These are phyloP conservation scores for Thrips palmi DNA, from an alignment of 1,140 invertebrate genomes.

Conservation along the genomic window DNA sequence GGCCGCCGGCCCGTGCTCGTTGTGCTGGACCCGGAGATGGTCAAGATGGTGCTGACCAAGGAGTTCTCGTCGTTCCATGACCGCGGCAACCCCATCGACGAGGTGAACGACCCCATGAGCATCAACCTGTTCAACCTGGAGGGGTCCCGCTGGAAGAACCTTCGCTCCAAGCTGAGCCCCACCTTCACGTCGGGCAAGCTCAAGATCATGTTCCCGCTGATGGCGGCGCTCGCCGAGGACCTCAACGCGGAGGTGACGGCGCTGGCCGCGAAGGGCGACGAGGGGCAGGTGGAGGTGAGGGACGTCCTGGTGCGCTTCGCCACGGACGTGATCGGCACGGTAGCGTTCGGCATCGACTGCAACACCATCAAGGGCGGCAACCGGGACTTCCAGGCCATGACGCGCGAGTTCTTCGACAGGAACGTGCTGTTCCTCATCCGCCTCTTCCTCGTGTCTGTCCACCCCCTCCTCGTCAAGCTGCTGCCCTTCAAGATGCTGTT, in stretches of 20 bases:
- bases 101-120: constrained; percentile 19
- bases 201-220: constrained; percentile 16
- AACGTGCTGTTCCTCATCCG: background rate
- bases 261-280: background rate
- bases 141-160: constrained; percentile 21
- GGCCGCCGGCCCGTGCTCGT: constrained; percentile 16
- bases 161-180: constrained; percentile 23
- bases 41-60: constrained; percentile 17
- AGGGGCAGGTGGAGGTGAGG: constrained; percentile 6
- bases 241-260: constrained; percentile 10
- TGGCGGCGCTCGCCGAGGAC: constrained; percentile 13
- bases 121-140: constrained; percentile 25
- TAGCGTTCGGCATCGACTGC: constrained; percentile 18
- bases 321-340: constrained; percentile 16
- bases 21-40: constrained; percentile 18
- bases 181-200: constrained; percentile 18
- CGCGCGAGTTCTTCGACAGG: no score
- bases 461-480: constrained; percentile 14
- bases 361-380: constrained; percentile 13
- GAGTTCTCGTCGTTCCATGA: constrained; percentile 17
- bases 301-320: constrained; percentile 17
- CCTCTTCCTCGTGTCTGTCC: constrained; percentile 4
- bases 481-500: constrained; percentile 18
- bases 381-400: no score
- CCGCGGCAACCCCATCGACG: constrained; percentile 16